Base-by-base conservation (phyloP, 2,888 invertebrate species). In the Stictocephala bisonia region DNA sequence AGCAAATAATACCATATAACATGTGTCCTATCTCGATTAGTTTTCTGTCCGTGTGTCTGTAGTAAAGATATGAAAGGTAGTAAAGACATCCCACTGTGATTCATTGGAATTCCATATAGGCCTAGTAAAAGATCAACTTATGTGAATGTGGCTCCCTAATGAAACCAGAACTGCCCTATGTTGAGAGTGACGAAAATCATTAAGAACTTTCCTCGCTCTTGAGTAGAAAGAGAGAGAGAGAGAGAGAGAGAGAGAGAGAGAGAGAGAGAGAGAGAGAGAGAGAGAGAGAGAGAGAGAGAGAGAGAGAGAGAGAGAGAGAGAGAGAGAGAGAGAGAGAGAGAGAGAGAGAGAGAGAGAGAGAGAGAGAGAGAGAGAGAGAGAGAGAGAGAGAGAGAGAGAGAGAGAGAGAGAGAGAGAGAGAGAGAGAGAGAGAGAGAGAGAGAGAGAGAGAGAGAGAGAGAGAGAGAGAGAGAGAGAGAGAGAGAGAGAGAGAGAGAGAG, bases 271-370 rank as follows among this genome's bases (percentile, higher is more conserved):
- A 48, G 15, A n/a, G 35, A 31, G 35, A 31, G 35, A 31, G 35
- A 31, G 35, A 31, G 35, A 31, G 35, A 31, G 35, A 31, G 48
- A 48, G 48, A 48, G 48, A 48, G 48, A 48, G 48, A 48, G 48
- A 48, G 48, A 48, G 48, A 48, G 48, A 48, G 48, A 48, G 48
- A 48, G 48, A 48, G 48, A 48, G 48, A 48, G 48, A 48, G 48
- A 15, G 48, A 15, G 48, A 48, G 48, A 48, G 48, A 48, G 48
- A 15, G 48, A 15, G 48, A 15, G 48, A 48, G 48, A 48, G n/a
- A 48, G 48, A 15, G 48, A 15, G 48, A n/a, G 15, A n/a, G 7
- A 48, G 48, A 48, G 48, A 15, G 48, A 15, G 48, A 48, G n/a
- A 48, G 48, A 15, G 48, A 15, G 48, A 15, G 15, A n/a, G n/a